phyloP scores from a whole-genome alignment of 2,888 invertebrate genomes.

The Cephus rjabovi region DNA sequence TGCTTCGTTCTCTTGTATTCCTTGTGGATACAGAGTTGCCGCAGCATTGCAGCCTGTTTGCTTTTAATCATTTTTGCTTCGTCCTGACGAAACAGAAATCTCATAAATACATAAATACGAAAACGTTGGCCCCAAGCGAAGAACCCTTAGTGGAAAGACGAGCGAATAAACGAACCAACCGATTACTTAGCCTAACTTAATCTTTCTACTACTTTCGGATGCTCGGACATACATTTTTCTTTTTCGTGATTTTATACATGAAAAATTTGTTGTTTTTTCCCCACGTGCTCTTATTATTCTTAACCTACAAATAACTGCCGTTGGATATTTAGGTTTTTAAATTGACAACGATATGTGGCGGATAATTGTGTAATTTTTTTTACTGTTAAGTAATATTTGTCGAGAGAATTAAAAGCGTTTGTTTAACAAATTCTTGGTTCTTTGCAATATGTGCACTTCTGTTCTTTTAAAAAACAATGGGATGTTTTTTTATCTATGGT shows the following conservation, averaged over 20 bases:
- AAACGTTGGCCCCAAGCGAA: conserved; percentile 42
- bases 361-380: neutral
- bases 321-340: neutral
- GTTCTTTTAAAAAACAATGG: neutral
- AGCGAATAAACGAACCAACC: conserved; percentile 2
- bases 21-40: neutral
- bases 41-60: conserved; percentile 46
- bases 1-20: neutral
- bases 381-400: neutral
- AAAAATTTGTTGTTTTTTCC: neutral
- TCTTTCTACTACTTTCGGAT: neutral
- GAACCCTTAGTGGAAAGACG: neutral
- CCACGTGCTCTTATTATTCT: neutral
- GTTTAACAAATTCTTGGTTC: too few relatives aligned
- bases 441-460: neutral
- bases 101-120: conserved; percentile 63
- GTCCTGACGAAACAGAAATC: conserved; percentile 49
- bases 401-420: too few relatives aligned
- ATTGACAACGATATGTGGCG: neutral
- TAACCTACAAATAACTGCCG: neutral
- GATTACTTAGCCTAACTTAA: neutral
- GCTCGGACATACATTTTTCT: neutral
- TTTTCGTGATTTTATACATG: neutral
- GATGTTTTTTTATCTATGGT: neutral
- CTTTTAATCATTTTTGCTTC: conserved; percentile 61